A percentile compares a stretch with the other conserved stretches of the same genome.
These are phyloP conservation scores for Paraescarpia echinospica DNA, from an alignment of 1,140 invertebrate species.

Conservation along the genomic window DNA sequence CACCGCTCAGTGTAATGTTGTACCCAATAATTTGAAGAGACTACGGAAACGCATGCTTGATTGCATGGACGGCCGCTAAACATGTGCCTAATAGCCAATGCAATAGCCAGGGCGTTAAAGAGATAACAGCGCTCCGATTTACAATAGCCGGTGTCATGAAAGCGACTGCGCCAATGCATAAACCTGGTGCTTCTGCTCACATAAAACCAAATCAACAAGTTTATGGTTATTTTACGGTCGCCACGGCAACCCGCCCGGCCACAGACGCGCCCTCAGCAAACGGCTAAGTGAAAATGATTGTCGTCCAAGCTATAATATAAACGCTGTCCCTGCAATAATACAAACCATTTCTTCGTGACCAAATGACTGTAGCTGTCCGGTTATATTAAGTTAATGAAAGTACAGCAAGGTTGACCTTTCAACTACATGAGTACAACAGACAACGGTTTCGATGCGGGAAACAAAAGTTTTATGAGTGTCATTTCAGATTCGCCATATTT, in stretches of 20 bases:
- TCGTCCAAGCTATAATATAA: neutral
- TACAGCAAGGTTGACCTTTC: neutral
- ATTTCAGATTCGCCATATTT: neutral
- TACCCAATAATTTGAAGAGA: neutral
- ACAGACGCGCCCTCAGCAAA: neutral
- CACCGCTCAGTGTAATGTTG: neutral
- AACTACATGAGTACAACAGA: neutral
- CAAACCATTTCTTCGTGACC: neutral
- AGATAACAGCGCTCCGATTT: neutral
- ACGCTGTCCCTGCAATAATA: neutral
- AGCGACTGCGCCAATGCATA: neutral
- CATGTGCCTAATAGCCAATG: neutral
- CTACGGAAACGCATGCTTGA: neutral
- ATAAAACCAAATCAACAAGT: slow-evolving; percentile 1
- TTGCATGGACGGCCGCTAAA: neutral
- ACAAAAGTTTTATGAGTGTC: neutral
- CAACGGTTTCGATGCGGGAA: neutral
- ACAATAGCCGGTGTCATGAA: neutral
- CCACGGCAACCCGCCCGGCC: neutral
- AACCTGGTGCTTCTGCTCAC: neutral
- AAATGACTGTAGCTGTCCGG: neutral
- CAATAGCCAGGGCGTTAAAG: slow-evolving; percentile 3
- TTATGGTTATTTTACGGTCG: slow-evolving; percentile 1
- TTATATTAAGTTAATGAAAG: neutral
- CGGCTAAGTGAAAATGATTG: neutral